Evolutionary conservation across 1,140 invertebrate species (phyloP).

Genomic region (Trichonephila clavata): DNA sequence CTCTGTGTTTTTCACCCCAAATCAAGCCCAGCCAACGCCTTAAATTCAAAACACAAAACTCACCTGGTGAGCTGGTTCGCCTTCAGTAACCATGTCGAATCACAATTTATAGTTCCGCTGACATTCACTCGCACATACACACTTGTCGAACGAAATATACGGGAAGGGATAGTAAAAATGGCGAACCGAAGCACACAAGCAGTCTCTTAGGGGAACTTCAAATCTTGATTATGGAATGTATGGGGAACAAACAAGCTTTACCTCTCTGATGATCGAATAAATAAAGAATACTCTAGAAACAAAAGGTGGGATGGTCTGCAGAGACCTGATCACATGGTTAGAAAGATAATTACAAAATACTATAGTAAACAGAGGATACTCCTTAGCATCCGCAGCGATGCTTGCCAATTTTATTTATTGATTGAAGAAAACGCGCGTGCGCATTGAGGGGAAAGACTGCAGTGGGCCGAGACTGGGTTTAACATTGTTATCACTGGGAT

Average conservation of each 20-base stretch:
- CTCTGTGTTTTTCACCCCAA: neutral
- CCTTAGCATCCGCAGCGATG: conserved; percentile 57
- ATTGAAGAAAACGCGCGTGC: conserved; percentile 64
- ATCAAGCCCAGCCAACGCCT: neutral
- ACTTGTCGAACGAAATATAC: neutral
- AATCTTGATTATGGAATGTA: neutral
- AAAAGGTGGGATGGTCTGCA: conserved; percentile 23
- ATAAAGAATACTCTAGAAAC: conserved; percentile 54
- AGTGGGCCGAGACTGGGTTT: conserved; percentile 19
- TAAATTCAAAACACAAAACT: conserved; percentile 20
- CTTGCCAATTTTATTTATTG: conserved; percentile 72
- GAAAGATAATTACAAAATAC: conserved; percentile 47
- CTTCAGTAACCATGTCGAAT: conserved; percentile 71
- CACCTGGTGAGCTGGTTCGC: conserved; percentile 69
- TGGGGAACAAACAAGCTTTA: neutral
- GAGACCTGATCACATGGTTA: conserved; percentile 66
- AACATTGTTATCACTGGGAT: neutral
- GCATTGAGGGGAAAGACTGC: conserved; percentile 48
- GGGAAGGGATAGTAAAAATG: conserved; percentile 63
- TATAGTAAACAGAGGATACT: conserved; percentile 26
- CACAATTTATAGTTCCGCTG: conserved; percentile 47
- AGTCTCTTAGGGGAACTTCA: neutral
- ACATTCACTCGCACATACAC: conserved; percentile 43
- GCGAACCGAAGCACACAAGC: conserved; percentile 32
- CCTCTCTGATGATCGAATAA: neutral